Conservation (phyloP, 1,140 invertebrate species). For the Micrasema longulum region DNA sequence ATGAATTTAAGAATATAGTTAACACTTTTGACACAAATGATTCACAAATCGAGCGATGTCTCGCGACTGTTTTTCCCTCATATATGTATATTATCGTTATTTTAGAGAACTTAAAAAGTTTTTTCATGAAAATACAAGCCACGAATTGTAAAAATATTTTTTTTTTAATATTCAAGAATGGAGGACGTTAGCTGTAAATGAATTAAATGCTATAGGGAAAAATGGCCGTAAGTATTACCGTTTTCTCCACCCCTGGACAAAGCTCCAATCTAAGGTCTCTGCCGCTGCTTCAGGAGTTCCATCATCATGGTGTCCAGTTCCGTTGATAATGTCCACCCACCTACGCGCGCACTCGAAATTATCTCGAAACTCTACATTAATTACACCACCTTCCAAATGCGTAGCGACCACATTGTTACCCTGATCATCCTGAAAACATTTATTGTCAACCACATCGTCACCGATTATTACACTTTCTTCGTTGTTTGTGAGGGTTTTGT, state of each 20-base stretch:
- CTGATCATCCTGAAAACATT: conserved; percentile 55
- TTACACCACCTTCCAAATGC: conserved; percentile 68
- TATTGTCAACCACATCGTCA: conserved; percentile 55
- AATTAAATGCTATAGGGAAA: no score
- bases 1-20: no score
- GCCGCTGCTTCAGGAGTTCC: conserved; percentile 66
- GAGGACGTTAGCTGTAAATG: no score
- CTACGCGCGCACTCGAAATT: conserved; percentile 73
- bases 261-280: conserved; percentile 75
- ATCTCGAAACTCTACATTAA: conserved; percentile 74
- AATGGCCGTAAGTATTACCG: conserved; percentile 67
- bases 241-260: conserved; percentile 78
- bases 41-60: no score
- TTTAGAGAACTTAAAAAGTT: no score
- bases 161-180: no score
- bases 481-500: conserved; percentile 60
- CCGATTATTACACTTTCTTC: conserved; percentile 62
- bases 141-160: no score
- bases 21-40: no score
- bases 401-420: conserved; percentile 56
- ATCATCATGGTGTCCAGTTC: conserved; percentile 63
- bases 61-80: no score
- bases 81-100: no score
- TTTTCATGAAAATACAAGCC: no score
- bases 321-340: conserved; percentile 68